Percentiles rank a stretch among this genome's conserved stretches.
These are phyloP conservation scores for Spermophilus dauricus DNA, from an alignment of 2,113 vertebrate species.

Conservation along the genomic window DNA sequence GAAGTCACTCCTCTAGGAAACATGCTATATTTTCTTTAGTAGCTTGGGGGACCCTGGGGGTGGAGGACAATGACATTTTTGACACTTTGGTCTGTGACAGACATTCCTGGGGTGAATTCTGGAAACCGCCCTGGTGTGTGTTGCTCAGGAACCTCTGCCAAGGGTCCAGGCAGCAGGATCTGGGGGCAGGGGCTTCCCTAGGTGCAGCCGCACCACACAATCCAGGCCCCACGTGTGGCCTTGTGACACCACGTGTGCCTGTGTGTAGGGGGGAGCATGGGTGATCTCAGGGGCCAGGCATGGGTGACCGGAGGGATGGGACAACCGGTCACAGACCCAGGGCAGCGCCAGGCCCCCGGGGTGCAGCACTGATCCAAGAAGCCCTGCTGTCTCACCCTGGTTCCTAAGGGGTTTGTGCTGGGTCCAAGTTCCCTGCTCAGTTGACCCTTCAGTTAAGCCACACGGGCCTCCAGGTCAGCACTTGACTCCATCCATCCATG, in stretches of 20 bases:
- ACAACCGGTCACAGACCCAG: background rate
- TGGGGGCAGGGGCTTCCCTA: background rate
- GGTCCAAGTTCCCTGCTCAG: background rate
- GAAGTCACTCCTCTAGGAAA: background rate
- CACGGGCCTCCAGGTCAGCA: too few species aligned
- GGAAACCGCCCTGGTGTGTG: background rate
- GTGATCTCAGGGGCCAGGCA: background rate
- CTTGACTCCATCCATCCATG: rapidly evolving
- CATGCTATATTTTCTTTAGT: background rate
- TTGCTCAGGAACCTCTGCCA: background rate
- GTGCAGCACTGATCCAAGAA: rapidly evolving
- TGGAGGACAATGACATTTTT: background rate
- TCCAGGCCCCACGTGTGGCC: rapidly evolving
- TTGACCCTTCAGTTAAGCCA: background rate
- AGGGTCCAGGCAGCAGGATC: rapidly evolving
- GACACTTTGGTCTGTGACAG: background rate
- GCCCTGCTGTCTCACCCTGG: background rate
- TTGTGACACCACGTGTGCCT: rapidly evolving
- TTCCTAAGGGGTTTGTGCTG: background rate
- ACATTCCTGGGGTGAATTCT: background rate
- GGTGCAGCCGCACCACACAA: rapidly evolving
- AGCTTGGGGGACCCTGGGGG: background rate
- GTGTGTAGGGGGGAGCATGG: rapidly evolving
- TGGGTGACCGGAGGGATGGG: rapidly evolving
- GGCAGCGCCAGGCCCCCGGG: background rate